Base-by-base conservation (phyloP, 2,888 invertebrate species). In the Campopleginae sp. region DNA sequence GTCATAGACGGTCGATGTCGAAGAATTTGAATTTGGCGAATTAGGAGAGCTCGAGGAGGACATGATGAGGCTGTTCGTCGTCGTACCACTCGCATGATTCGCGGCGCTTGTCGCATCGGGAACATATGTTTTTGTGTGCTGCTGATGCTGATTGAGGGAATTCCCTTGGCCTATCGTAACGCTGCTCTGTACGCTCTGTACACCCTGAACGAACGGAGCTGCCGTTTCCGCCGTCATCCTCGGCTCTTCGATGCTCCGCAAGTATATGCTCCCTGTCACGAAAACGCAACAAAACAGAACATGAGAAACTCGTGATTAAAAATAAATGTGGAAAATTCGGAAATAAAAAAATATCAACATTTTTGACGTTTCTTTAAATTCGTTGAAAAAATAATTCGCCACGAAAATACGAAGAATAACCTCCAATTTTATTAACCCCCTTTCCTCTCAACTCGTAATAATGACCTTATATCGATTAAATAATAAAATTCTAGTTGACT, bases 161-260 rank as follows among this genome's bases (percentile, higher is more conserved):
- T 85, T 88, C 63, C 88, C 90, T 88, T 92, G 90, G 51, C 90
- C 90, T 48, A 89, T 88, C 89, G 89, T 88, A 72, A 89, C 86
- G 81, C 86, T 87, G 92, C 93, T 93, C 91, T 94, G 93, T 91
- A 93, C 95, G 94, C 96, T 95, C 95, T 95, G 95, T 94, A 95
- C 94, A 95, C 95, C 94, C 95, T 95, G 95, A 94, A 95, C 95
- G 94, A 95, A 95, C 94, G 95, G 92, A 94, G 95, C 95, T 95
- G 95, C 95, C 95, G 95, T 94, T 94, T 94, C 94, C 94, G 94
- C 95, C 92, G 95, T 95, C 95, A 96, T 95, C 93, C 96, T 96
- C 94, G 96, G 96, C 95, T 97, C 97, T 94, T 96, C 97, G 95
- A 96, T 96, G 95, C 97, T 97, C 95, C 97, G 97, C 95, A 97